Evolutionary conservation across 2,797 vertebrate species (phyloP).

Genomic region (Crenichthys baileyi): DNA sequence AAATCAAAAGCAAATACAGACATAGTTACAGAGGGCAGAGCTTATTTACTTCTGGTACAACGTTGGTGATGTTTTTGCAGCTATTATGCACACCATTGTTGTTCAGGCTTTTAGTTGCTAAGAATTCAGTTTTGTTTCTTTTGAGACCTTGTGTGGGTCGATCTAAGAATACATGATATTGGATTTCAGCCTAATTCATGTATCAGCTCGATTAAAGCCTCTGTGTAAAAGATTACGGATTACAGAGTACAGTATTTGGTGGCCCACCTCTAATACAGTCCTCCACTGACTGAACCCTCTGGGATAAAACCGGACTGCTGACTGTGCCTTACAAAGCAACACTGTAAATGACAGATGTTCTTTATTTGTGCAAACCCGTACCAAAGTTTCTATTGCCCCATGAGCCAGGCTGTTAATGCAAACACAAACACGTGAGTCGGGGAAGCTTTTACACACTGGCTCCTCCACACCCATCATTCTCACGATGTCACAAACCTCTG

Average conservation of each 20-base stretch:
- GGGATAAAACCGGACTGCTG: neutral
- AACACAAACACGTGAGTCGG: slow-evolving; percentile 9
- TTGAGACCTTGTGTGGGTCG: neutral
- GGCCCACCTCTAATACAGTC: neutral
- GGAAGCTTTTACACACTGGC: slow-evolving; percentile 21
- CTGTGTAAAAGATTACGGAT: neutral
- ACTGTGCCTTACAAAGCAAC: slow-evolving; percentile 6
- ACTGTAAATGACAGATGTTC: neutral
- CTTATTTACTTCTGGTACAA: neutral
- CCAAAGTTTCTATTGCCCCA: slow-evolving; percentile 1
- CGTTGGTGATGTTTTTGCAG: neutral
- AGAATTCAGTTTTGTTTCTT: neutral
- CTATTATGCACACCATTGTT: too few relatives aligned
- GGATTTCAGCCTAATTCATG: neutral
- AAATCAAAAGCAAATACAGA: neutral
- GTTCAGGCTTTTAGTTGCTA: neutral
- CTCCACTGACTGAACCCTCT: neutral
- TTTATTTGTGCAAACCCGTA: neutral
- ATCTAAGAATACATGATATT: neutral
- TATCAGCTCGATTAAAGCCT: neutral
- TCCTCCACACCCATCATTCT: slow-evolving; percentile 75
- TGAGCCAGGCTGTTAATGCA: slow-evolving; percentile 30
- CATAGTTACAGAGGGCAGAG: too few relatives aligned
- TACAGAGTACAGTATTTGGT: too few relatives aligned
- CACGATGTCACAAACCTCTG: slow-evolving; percentile 79